Evolutionary conservation across 2,113 vertebrate genomes (phyloP).

Genomic region (Cnemophilus loriae): DNA sequence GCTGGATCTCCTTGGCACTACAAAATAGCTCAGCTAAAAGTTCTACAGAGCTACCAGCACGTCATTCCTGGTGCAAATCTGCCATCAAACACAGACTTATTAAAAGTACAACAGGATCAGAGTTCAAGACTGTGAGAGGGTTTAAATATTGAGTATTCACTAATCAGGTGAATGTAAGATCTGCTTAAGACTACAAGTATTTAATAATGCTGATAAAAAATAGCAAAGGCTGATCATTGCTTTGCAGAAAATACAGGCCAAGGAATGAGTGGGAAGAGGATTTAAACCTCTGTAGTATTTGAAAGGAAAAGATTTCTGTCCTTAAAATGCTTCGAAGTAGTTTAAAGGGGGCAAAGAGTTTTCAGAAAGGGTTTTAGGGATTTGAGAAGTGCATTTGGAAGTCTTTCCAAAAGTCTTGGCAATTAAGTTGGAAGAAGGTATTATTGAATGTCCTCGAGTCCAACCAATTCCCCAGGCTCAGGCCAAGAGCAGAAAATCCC

Average conservation of each 20-base stretch:
- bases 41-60: neutral
- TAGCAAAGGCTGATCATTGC: neutral
- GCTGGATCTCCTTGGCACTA: neutral
- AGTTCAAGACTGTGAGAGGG: neutral
- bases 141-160: neutral
- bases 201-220: slow-evolving; percentile 9
- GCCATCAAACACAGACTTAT: neutral
- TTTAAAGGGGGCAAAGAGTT: neutral
- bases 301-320: neutral
- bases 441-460: neutral
- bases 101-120: neutral
- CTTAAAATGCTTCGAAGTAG: neutral
- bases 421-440: neutral
- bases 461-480: neutral
- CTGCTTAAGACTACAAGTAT: neutral
- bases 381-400: neutral
- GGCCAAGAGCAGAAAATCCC: neutral
- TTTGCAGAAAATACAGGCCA: neutral
- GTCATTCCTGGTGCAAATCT: neutral
- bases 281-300: neutral
- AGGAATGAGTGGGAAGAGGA: neutral
- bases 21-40: neutral
- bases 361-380: neutral
- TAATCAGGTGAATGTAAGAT: neutral
- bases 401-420: neutral